A percentile compares a stretch with the other conserved stretches of the same genome.
Conservation (phyloP, 1,140 invertebrate species). For the Calephelis virginiensis region DNA sequence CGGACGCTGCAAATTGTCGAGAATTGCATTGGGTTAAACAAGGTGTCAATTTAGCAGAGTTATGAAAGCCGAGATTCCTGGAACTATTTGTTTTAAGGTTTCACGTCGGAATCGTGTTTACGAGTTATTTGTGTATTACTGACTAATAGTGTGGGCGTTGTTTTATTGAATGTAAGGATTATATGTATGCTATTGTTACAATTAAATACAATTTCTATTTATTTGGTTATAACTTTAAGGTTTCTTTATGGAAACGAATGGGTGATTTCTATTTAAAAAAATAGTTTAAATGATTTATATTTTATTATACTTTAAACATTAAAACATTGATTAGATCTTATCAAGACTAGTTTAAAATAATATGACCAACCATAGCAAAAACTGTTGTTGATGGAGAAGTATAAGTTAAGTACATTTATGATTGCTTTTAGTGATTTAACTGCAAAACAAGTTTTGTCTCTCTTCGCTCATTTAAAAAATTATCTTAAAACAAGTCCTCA, state of each 20-base stretch:
- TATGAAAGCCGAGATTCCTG: constrained; percentile 71
- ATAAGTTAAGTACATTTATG: no score
- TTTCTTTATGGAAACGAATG: not conserved
- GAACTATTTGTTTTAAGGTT: constrained; percentile 76
- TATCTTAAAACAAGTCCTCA: no score
- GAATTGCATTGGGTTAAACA: constrained; percentile 69
- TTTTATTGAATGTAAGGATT: constrained; percentile 57
- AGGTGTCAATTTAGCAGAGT: constrained; percentile 77
- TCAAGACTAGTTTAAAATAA: no score
- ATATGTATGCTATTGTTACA: constrained; percentile 7
- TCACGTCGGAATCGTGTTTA: constrained; percentile 41
- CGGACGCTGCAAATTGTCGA: constrained; percentile 67
- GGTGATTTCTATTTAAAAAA: no score
- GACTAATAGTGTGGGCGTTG: constrained; percentile 46
- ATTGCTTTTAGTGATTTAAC: no score
- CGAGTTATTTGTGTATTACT: constrained; percentile 63
- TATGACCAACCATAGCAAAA: no score
- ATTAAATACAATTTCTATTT: constrained; percentile 9
- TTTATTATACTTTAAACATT: no score
- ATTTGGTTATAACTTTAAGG: not conserved
- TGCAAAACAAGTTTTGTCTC: no score
- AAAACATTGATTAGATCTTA: no score
- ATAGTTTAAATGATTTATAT: no score
- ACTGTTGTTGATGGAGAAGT: no score
- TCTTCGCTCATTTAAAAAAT: no score